A percentile compares a stretch with the other conserved stretches of the same genome.
Conservation (phyloP, 2,888 invertebrate genomes). For the Dasypolia templi region DNA sequence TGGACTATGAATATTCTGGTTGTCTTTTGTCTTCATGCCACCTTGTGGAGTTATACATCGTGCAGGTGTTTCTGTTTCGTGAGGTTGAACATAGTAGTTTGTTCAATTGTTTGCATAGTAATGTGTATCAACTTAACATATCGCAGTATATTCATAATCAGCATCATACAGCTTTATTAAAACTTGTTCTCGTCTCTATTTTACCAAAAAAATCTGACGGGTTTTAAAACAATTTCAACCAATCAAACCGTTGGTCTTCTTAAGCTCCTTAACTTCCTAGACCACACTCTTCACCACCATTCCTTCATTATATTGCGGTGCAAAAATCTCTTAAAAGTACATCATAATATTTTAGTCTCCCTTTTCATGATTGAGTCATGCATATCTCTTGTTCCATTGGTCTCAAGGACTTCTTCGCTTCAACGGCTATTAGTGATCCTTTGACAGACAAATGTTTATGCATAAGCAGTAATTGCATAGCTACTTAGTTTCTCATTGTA, state of each 20-base stretch:
- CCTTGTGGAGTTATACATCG: conserved; percentile 18
- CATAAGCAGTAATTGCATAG: conserved; percentile 10
- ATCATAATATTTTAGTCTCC: background rate
- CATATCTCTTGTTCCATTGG: conserved; percentile 3
- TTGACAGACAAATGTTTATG: conserved; percentile 24
- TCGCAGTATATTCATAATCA: background rate
- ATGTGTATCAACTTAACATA: background rate
- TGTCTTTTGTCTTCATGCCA: conserved; percentile 9
- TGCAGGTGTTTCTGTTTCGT: background rate
- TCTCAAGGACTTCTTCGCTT: conserved; percentile 10
- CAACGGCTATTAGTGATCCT: conserved; percentile 11
- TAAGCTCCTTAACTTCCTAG: background rate
- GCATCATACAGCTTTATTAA: background rate
- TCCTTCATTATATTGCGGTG: background rate
- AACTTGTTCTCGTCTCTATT: background rate
- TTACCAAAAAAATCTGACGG: background rate
- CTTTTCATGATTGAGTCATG: conserved; percentile 5
- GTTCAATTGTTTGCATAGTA: no score
- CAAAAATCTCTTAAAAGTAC: background rate
- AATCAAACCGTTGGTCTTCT: background rate
- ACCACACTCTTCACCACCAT: background rate
- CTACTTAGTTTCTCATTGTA: conserved; percentile 1
- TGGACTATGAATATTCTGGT: conserved; percentile 63
- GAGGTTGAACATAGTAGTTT: conserved; percentile 3
- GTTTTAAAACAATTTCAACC: background rate